Base-by-base conservation (phyloP, 2,888 invertebrate species). In the Resseliella maxima region DNA sequence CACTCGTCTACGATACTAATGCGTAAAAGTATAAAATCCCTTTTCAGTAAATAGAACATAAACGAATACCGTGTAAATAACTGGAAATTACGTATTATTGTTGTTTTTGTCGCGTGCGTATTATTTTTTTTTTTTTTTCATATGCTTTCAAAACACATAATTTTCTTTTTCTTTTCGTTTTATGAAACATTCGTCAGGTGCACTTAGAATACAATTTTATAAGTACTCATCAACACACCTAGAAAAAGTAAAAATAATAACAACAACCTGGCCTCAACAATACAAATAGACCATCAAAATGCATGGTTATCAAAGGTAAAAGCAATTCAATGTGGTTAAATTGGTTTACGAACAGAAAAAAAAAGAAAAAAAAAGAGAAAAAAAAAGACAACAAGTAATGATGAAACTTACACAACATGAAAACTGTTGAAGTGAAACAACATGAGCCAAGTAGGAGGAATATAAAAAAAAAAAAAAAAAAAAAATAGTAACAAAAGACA, bases 391-490 rank as follows among this genome's bases (percentile, higher is more conserved):
- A n/a, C n/a, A n/a, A n/a, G n/a, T n/a, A n/a, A n/a, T n/a, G n/a
- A n/a, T n/a, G n/a, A 12, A 50, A 21, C 50, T 50, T 50, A 50
- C 50, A 50, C 50, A 50, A 50, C n/a, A 21, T 18, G 50, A 27
- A 59, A 59, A 59, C 15, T 24, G 59, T 59, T 59, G 59, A 59
- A 59, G 59, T 59, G 59, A 59, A 59, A 27, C 59, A 50, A 18
- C 50, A 18, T 18, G 41, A 5, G 12, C 12, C 5, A 41, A 12
- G 5, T 41, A 41, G 5, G 41, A 8, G 41, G 41, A 8, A 12
- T 5, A 41, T 41, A 41, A 8, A 12, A 12, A 5, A 41, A 12
- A 5, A 41, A 12, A 50, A 50, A 21, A 50, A 50, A 50, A 50
- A 50, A 2, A 6, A 50, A 50, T 18, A 50, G 3, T 3, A 3